Percentiles rank a stretch among this genome's conserved stretches.
phyloP scores from a whole-genome alignment of 64 coral and sea anemone species.

The Pocillopora verrucosa region DNA sequence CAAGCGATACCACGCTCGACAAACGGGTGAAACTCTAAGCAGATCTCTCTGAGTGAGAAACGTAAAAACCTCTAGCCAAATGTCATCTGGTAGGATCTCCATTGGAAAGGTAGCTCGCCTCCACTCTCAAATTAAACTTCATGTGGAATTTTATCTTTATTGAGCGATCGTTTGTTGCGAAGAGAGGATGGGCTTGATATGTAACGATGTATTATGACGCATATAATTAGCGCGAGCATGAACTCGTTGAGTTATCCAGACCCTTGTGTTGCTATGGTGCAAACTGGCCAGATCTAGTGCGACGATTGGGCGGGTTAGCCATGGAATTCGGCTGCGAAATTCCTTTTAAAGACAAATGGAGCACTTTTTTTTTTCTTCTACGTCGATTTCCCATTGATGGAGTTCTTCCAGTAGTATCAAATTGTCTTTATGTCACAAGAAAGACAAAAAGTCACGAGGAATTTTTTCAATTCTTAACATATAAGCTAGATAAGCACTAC shows the following conservation, averaged over 20 bases:
- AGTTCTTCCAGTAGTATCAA: too few species aligned
- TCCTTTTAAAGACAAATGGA: too few species aligned
- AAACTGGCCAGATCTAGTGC: too few species aligned
- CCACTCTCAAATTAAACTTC: not conserved
- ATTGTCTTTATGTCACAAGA: too few species aligned
- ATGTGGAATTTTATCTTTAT: not conserved
- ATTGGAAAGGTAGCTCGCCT: not conserved
- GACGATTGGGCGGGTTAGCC: too few species aligned
- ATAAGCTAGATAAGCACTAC: too few species aligned
- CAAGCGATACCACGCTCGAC: slow-evolving; percentile 52
- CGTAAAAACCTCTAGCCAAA: slow-evolving; percentile 54
- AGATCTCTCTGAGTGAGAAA: slow-evolving; percentile 66
- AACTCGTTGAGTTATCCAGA: not conserved
- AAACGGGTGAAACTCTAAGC: slow-evolving; percentile 41
- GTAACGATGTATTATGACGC: not conserved
- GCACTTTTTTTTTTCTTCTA: too few species aligned
- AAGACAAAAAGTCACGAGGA: too few species aligned
- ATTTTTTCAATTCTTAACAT: too few species aligned
- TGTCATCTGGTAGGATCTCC: slow-evolving; percentile 61
- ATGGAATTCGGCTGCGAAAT: too few species aligned
- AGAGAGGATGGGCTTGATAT: not conserved
- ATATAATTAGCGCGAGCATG: not conserved
- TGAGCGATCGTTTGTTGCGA: not conserved
- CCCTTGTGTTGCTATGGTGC: too few species aligned
- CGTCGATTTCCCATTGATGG: too few species aligned